phyloP scores from a whole-genome alignment of 2,113 vertebrate species.

The Thunnus maccoyii region DNA sequence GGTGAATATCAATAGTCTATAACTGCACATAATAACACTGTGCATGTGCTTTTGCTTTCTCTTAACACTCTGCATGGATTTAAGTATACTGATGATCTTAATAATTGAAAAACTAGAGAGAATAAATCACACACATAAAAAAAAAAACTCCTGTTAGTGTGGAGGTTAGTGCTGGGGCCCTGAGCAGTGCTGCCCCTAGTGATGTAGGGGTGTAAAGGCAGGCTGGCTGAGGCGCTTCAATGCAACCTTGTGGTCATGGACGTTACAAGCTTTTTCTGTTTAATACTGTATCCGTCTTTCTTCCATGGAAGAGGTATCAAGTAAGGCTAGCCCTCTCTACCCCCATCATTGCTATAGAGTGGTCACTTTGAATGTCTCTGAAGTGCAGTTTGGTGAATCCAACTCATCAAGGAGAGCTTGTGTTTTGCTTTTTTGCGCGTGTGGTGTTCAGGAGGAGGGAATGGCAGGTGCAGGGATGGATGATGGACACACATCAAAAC shows the following conservation, averaged over 20 bases:
- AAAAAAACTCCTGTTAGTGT: slow-evolving; percentile 45
- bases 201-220: slow-evolving; percentile 81
- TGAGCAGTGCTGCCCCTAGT: slow-evolving; percentile 80
- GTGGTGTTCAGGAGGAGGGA: slow-evolving; percentile 21
- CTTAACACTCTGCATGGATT: slow-evolving; percentile 42
- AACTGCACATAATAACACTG: slow-evolving; percentile 45
- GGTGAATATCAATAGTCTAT: slow-evolving; percentile 30
- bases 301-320: slow-evolving; percentile 69
- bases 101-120: slow-evolving; percentile 32
- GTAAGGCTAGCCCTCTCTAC: slow-evolving; percentile 72
- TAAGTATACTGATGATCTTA: slow-evolving; percentile 22
- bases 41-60: slow-evolving; percentile 24
- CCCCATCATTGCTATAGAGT: slow-evolving; percentile 63
- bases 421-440: slow-evolving; percentile 4
- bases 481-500: slow-evolving; percentile 37
- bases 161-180: slow-evolving; percentile 66
- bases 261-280: slow-evolving; percentile 42
- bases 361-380: slow-evolving; percentile 61
- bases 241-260: slow-evolving; percentile 67
- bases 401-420: slow-evolving; percentile 27
- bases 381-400: slow-evolving; percentile 66
- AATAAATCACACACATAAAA: slow-evolving; percentile 35
- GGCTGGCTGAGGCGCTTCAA: slow-evolving; percentile 70
- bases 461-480: slow-evolving; percentile 25
- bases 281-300: slow-evolving; percentile 63